phyloP scores from a whole-genome alignment of 2,113 vertebrate genomes.

The Myanophis thanlyinensis region DNA sequence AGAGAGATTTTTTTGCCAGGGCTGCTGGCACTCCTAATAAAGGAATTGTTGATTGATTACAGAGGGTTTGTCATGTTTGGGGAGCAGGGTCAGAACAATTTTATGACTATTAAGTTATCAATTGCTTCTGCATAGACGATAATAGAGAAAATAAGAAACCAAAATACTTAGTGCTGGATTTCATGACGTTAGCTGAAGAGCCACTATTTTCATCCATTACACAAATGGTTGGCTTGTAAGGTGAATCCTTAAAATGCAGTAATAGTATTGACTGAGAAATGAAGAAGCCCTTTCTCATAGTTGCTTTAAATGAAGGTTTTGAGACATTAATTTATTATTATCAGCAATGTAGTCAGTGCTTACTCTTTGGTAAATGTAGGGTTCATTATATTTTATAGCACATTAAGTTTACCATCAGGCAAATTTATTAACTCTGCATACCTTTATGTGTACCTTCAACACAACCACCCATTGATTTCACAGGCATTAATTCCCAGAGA shows the following conservation, averaged over 20 bases:
- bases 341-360: not conserved
- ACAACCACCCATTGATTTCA: not conserved
- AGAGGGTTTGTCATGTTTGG: too few relatives aligned
- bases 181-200: not conserved
- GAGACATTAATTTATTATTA: not conserved
- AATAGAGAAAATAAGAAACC: not conserved
- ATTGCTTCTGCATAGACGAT: not conserved
- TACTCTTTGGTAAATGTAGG: not conserved
- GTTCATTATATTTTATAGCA: not conserved
- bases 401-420: not conserved
- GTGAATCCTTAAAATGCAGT: not conserved
- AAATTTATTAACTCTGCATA: not conserved
- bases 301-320: not conserved
- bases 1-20: too few relatives aligned
- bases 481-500: not conserved
- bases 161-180: not conserved
- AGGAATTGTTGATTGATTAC: too few relatives aligned
- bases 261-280: not conserved
- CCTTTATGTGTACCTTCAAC: not conserved
- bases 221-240: not conserved
- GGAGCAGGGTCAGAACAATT: too few relatives aligned
- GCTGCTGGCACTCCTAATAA: too few relatives aligned
- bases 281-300: not conserved
- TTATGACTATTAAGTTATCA: not conserved
- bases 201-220: not conserved